phyloP scores from a whole-genome alignment of 2,888 invertebrate genomes.

The Clanis bilineata region DNA sequence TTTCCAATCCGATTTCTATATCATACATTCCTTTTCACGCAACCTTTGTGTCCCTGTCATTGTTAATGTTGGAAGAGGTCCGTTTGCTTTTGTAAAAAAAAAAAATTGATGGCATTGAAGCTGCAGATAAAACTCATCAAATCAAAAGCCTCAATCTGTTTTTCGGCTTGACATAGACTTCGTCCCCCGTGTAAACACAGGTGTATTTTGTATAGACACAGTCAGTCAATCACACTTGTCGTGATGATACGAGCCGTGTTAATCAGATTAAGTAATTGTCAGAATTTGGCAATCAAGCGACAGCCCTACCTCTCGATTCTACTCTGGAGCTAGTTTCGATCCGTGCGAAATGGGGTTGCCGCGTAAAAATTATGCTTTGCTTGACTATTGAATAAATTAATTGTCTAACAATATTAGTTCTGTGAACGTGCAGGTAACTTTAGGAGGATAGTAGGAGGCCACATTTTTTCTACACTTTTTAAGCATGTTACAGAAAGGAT shows the following conservation, averaged over 20 bases:
- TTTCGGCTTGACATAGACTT: not conserved
- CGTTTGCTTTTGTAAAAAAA: too few species aligned
- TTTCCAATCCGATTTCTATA: too few species aligned
- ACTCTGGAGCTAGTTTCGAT: not conserved
- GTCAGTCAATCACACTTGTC: not conserved
- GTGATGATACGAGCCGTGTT: slow-evolving; percentile 4
- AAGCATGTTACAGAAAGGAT: too few species aligned
- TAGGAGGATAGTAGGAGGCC: too few species aligned
- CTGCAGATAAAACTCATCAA: too few species aligned
- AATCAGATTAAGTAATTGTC: slow-evolving; percentile 18
- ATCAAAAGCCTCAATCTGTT: too few species aligned
- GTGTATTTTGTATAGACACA: not conserved
- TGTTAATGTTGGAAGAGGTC: too few species aligned
- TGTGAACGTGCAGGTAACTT: too few species aligned
- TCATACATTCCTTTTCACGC: too few species aligned
- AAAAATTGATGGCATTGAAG: too few species aligned
- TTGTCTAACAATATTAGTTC: not conserved
- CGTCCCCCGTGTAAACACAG: not conserved
- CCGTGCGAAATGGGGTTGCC: not conserved
- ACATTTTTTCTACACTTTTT: too few species aligned
- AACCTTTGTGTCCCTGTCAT: too few species aligned
- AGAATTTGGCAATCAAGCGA: slow-evolving; percentile 17
- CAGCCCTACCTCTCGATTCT: slow-evolving; percentile 15
- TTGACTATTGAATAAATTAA: not conserved
- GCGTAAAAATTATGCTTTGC: not conserved